Percentiles rank a stretch among this genome's conserved stretches.
Evolutionary conservation across 2,113 vertebrate genomes (phyloP).

Genomic region (Percopsis transmontana): DNA sequence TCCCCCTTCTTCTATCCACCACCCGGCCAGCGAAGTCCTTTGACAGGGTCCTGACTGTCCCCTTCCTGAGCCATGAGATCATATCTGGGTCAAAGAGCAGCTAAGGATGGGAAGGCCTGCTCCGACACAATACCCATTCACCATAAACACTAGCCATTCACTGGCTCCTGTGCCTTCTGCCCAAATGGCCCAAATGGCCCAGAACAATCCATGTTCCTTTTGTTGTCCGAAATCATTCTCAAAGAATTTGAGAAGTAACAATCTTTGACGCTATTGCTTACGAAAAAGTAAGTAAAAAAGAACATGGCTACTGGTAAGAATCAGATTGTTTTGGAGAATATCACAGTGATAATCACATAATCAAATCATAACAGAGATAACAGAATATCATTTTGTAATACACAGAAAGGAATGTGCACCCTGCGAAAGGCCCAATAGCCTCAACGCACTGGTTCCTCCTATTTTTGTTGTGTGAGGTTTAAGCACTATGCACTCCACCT

Average conservation of each 20-base stretch:
- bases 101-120: constrained; percentile 74
- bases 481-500: no score
- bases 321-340: no score
- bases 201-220: background rate
- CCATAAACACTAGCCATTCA: constrained; percentile 63
- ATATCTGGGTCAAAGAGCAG: constrained; percentile 87
- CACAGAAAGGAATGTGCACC: no score
- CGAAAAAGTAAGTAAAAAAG: no score
- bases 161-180: constrained; percentile 39
- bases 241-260: background rate
- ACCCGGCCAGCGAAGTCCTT: constrained; percentile 29
- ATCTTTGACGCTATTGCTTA: no score
- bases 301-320: no score
- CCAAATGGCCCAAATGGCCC: constrained; percentile 51
- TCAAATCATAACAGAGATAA: no score
- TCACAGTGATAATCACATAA: no score
- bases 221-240: background rate
- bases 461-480: no score
- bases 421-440: no score
- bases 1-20: background rate
- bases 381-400: no score
- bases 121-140: constrained; percentile 79
- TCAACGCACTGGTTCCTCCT: no score
- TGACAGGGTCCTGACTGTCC: constrained; percentile 59
- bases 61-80: constrained; percentile 81